Conservation (phyloP, 37 sponge, comb jelly and placozoan species). For the Diacarnus erythraeanus region DNA sequence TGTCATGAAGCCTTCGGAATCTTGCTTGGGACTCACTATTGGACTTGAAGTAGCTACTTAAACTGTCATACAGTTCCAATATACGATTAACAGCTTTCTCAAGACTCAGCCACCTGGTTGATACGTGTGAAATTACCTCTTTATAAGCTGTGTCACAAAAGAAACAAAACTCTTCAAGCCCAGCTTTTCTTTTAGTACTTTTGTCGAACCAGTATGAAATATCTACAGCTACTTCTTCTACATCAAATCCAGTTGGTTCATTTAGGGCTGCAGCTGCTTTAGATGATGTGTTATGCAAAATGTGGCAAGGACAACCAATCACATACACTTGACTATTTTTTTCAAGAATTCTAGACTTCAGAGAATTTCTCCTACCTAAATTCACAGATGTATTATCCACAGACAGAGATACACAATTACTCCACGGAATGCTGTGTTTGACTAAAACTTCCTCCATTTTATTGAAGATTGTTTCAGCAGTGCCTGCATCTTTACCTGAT, state of each 20-base stretch:
- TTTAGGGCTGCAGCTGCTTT: background rate
- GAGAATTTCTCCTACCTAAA: background rate
- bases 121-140: background rate
- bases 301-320: background rate
- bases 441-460: constrained; percentile 42
- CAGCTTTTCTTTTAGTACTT: background rate
- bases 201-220: background rate
- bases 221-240: too few species aligned
- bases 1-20: too few species aligned
- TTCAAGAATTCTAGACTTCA: background rate
- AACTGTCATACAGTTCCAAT: too few species aligned
- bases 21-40: too few species aligned
- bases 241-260: background rate
- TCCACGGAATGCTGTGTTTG: constrained; percentile 29
- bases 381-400: constrained; percentile 12
- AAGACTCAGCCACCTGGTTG: too few species aligned
- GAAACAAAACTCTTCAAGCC: background rate
- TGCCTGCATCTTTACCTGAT: constrained; percentile 18
- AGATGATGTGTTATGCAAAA: background rate
- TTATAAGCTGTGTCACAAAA: background rate
- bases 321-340: background rate
- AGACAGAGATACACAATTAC: constrained; percentile 42
- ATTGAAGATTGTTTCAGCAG: constrained; percentile 37
- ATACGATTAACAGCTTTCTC: too few species aligned
- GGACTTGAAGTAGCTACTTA: too few species aligned